Base-by-base conservation (phyloP, 2,888 invertebrate species). In the Anticlea derivata region DNA sequence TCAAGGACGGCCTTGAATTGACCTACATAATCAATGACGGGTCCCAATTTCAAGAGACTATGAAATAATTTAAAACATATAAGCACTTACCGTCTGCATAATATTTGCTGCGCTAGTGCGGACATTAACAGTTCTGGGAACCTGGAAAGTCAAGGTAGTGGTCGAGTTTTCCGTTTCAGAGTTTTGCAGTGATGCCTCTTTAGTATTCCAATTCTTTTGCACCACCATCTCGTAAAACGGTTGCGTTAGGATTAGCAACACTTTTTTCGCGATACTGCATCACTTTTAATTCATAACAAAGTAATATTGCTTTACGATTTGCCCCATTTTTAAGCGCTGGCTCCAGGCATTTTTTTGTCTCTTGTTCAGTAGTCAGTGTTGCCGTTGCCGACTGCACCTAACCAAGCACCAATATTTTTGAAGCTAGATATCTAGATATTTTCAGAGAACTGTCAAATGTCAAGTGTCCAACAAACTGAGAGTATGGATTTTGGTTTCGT, bases 201-300 rank as follows among this genome's bases (percentile, higher is more conserved):
- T 78, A 62, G 70, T 80, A 70, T 68, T 82, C 81, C 79, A 83
- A 71, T 73, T 83, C 73, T 84, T 88, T 75, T 90, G 88, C 65
- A 90, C 82, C 65, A 89, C 90, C 90, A 90, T 90, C 75, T 83
- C 84, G 81, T 66, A 68, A 46, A 52, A 12, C 13, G 33, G 22
- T 5, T 45, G 54, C 58, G 50, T 55, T 60, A 66, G 54, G 45
- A 10, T 58, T 48, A 49, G 52, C 47, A 31, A 48, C 33, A 50
- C 58, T 56, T 60, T 54, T 58, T 64, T 61, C 27, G 20, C 56
- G 58, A 22, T 47, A 50, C 27, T 35, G 46, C 38, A 40, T 35
- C 22, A 31, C 29, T 52, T 65, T n/a, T 58, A 55, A 66, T 67
- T 65, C 55, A 68, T 55, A 7, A 55, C 58, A 4, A 17, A 17